A percentile compares a stretch with the other conserved stretches of the same genome.
These are phyloP conservation scores for Sturnira hondurensis DNA, from an alignment of 2,113 vertebrate genomes.

Conservation along the genomic window DNA sequence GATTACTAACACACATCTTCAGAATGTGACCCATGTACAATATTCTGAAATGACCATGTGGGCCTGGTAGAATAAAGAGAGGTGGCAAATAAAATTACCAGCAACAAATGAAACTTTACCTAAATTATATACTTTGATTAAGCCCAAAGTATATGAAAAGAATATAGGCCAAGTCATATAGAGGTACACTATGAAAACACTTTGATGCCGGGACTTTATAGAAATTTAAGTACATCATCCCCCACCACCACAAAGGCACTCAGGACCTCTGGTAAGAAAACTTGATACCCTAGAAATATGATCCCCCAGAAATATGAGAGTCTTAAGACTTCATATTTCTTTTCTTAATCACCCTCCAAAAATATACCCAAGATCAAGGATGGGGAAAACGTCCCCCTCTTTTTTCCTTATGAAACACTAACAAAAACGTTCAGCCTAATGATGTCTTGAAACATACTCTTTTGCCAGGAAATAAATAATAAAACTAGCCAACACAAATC, in stretches of 20 bases:
- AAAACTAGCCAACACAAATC: not conserved
- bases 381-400: not conserved
- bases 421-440: not conserved
- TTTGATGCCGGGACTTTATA: not conserved
- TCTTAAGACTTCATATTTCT: not conserved
- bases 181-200: not conserved
- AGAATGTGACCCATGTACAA: not conserved
- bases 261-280: not conserved
- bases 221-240: not conserved
- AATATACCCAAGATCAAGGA: not conserved
- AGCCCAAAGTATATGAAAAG: not conserved
- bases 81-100: not conserved
- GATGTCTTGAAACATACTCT: not conserved
- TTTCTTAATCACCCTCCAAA: not conserved
- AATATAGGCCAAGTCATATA: not conserved
- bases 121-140: not conserved
- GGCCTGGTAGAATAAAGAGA: not conserved
- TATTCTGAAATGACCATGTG: not conserved
- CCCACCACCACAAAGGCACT: not conserved
- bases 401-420: not conserved
- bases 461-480: not conserved
- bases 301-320: not conserved
- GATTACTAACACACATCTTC: not conserved
- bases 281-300: not conserved
- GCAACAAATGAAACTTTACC: not conserved